A percentile compares a stretch with the other conserved stretches of the same genome.
Conservation (phyloP, 2,113 vertebrate genomes). For the Diadophis punctatus region DNA sequence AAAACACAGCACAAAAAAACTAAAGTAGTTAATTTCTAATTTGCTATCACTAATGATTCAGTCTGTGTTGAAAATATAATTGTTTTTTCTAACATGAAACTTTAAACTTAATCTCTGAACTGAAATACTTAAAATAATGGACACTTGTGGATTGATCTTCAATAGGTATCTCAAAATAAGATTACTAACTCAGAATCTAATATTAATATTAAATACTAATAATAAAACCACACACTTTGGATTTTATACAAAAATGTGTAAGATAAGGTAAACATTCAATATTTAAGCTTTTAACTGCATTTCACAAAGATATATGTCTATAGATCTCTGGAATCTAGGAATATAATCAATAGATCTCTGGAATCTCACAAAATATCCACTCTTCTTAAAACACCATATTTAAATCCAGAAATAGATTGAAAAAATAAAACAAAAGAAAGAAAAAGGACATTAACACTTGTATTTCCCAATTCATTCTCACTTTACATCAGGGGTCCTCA, state of each 20-base stretch:
- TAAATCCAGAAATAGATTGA: neutral
- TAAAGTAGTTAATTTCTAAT: neutral
- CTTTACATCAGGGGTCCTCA: no score
- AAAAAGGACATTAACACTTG: neutral
- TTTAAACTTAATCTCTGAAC: neutral
- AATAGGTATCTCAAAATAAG: neutral
- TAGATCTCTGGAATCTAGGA: neutral
- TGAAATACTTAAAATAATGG: neutral
- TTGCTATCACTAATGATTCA: neutral
- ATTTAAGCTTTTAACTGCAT: neutral
- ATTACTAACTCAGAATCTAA: neutral
- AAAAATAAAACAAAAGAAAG: neutral
- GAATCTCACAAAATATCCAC: neutral
- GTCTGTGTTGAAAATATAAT: neutral
- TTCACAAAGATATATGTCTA: neutral
- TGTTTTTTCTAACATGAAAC: neutral
- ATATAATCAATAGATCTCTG: neutral
- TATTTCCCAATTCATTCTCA: neutral
- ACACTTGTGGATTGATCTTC: neutral
- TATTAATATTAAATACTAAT: neutral
- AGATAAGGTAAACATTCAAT: neutral
- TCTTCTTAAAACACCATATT: neutral
- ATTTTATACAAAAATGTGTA: neutral
- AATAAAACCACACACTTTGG: no score
- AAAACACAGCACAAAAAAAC: neutral